These are phyloP conservation scores for Ellobius talpinus DNA, from an alignment of 2,113 vertebrate genomes.

Conservation along the genomic window DNA sequence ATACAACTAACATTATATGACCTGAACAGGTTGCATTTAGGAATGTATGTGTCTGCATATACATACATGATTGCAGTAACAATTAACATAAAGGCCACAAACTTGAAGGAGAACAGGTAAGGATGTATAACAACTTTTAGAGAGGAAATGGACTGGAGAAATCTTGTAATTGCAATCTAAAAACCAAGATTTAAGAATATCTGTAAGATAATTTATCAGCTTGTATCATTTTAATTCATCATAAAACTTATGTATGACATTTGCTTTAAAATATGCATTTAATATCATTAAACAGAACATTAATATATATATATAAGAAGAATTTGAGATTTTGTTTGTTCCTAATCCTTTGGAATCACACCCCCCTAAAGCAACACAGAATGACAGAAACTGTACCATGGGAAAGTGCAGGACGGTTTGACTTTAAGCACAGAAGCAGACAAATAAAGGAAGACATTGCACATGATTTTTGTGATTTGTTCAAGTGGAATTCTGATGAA, in stretches of 20 bases:
- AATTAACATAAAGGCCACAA: neutral
- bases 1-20: neutral
- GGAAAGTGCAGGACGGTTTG: neutral
- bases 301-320: neutral
- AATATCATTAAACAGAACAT: neutral
- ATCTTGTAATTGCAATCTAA: neutral
- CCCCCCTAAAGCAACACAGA: neutral
- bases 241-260: neutral
- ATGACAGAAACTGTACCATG: neutral
- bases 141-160: neutral
- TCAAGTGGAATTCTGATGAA: constrained; percentile 10
- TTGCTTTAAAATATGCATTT: neutral
- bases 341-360: neutral
- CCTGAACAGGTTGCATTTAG: neutral
- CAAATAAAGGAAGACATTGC: neutral
- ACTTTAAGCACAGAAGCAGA: neutral
- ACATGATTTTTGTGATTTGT: neutral
- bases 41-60: neutral
- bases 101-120: neutral
- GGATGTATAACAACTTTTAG: neutral
- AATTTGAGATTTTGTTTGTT: neutral
- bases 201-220: neutral
- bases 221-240: neutral
- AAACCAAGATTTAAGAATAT: neutral
- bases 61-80: neutral